Conservation (phyloP, 2,888 invertebrate species). For the Calephelis perditalis region DNA sequence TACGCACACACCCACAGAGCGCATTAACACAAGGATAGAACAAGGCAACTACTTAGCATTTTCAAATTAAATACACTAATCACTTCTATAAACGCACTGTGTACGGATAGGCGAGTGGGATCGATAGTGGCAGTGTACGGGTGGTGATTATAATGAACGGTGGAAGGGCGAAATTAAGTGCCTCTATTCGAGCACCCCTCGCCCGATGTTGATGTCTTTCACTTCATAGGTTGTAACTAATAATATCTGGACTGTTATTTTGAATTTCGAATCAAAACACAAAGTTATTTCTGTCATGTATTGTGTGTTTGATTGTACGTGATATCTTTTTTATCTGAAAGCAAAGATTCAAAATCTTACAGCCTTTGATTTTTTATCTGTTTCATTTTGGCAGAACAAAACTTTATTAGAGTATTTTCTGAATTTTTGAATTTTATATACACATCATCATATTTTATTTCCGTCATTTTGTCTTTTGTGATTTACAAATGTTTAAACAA, state of each 20-base stretch:
- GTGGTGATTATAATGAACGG: constrained; percentile 76
- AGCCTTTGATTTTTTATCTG: background rate
- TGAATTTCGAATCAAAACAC: constrained; percentile 15
- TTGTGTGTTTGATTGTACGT: constrained; percentile 6
- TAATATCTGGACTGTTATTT: constrained; percentile 43
- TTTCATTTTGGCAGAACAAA: too few relatives aligned
- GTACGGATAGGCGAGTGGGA: constrained; percentile 45
- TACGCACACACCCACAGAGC: constrained; percentile 51
- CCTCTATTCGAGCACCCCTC: constrained; percentile 69
- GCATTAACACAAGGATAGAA: constrained; percentile 58
- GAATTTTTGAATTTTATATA: too few relatives aligned
- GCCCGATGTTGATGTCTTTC: constrained; percentile 62
- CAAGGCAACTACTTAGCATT: constrained; percentile 77
- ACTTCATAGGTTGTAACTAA: constrained; percentile 60
- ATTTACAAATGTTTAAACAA: too few relatives aligned
- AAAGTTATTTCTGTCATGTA: background rate
- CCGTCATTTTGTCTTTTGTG: too few relatives aligned
- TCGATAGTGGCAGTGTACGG: constrained; percentile 69
- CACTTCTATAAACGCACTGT: constrained; percentile 65
- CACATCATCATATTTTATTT: too few relatives aligned
- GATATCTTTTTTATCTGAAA: background rate
- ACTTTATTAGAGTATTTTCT: too few relatives aligned
- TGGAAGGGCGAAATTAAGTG: constrained; percentile 76
- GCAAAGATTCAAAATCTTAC: background rate
- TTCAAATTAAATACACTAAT: constrained; percentile 79